These are phyloP conservation scores for Hoplostethus atlanticus DNA, from an alignment of 2,797 vertebrate genomes.

Conservation along the genomic window DNA sequence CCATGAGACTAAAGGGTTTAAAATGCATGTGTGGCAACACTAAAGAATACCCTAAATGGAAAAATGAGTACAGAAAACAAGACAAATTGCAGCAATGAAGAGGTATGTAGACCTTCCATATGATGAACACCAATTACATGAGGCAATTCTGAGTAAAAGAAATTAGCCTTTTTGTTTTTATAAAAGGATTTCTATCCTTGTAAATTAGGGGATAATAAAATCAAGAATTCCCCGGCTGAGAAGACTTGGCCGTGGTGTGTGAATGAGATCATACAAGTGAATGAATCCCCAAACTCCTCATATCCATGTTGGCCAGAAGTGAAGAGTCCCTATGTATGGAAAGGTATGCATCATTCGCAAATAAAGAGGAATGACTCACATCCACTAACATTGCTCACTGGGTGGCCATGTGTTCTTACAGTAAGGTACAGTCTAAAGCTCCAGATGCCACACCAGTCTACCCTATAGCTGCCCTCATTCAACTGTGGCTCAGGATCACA, in stretches of 20 bases:
- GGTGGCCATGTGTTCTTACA: constrained; percentile 20
- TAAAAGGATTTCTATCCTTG: background rate
- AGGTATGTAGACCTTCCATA: no score
- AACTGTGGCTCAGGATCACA: constrained; percentile 24
- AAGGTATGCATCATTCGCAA: constrained; percentile 38
- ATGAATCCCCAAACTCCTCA: constrained; percentile 23
- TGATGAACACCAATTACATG: background rate
- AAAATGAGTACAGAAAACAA: background rate
- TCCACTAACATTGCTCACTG: constrained; percentile 27
- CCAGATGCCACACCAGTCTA: constrained; percentile 11
- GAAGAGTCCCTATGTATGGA: constrained; percentile 37
- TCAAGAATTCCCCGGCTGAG: background rate
- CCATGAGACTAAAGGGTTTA: constrained; percentile 25
- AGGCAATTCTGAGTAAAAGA: background rate
- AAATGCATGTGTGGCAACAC: constrained; percentile 3
- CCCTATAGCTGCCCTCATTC: constrained; percentile 34
- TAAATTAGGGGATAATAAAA: constrained; percentile 2
- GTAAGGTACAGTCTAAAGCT: constrained; percentile 29
- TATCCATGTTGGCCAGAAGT: background rate
- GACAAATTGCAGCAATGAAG: constrained; percentile 5
- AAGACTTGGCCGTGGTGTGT: constrained; percentile 14
- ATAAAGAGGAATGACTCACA: constrained; percentile 33
- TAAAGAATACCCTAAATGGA: background rate
- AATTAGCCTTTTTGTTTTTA: background rate
- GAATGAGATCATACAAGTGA: constrained; percentile 20